Conservation (phyloP, 2,113 vertebrate species). For the Periophthalmodon schlosseri region DNA sequence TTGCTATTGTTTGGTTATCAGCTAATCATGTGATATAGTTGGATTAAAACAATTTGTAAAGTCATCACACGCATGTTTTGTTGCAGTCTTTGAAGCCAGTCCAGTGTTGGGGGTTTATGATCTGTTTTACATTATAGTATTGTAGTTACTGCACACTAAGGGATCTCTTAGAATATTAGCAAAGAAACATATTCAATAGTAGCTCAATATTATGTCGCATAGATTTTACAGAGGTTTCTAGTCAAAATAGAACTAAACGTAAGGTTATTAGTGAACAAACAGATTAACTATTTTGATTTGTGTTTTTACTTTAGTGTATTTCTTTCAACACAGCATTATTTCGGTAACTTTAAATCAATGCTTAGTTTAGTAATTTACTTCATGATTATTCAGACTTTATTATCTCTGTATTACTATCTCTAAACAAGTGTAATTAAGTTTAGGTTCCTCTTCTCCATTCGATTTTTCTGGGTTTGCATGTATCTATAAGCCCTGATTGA, state of each 20-base stretch:
- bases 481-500: too few species aligned
- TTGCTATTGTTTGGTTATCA: background rate
- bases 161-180: too few species aligned
- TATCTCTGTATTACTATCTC: background rate
- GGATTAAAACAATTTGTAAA: background rate
- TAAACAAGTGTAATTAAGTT: background rate
- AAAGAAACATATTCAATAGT: too few species aligned
- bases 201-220: too few species aligned
- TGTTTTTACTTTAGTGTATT: too few species aligned
- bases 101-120: background rate
- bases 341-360: too few species aligned
- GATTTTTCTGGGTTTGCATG: background rate
- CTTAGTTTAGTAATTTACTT: background rate
- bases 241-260: background rate
- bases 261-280: too few species aligned
- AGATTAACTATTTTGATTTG: too few species aligned
- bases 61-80: background rate
- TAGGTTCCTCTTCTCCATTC: background rate
- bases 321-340: too few species aligned
- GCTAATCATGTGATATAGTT: background rate
- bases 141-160: background rate
- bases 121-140: background rate
- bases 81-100: background rate
- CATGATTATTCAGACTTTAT: background rate
- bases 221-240: background rate